A percentile compares a stretch with the other conserved stretches of the same genome.
phyloP scores from a whole-genome alignment of 2,888 invertebrate species.

The Terebella lapidaria region DNA sequence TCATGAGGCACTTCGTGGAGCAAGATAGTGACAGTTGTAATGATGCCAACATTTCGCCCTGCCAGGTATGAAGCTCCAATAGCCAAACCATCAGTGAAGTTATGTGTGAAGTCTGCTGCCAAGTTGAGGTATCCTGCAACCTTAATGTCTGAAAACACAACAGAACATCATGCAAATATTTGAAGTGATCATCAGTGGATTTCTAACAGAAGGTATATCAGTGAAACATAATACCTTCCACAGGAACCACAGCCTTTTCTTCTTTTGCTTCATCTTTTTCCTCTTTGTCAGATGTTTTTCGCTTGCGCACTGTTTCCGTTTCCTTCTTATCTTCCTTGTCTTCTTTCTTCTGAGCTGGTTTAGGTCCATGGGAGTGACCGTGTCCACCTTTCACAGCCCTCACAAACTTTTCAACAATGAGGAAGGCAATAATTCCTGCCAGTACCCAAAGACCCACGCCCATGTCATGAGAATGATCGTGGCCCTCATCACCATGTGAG shows the following conservation, averaged over 20 bases:
- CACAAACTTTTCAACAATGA: slow-evolving; percentile 80
- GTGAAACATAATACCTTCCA: too few relatives aligned
- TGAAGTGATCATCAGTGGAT: not conserved
- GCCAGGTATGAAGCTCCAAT: slow-evolving; percentile 97
- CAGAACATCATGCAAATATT: not conserved
- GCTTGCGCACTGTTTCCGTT: slow-evolving; percentile 7
- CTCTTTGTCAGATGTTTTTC: slow-evolving; percentile 17
- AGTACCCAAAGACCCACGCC: slow-evolving; percentile 91
- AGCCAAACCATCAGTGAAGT: slow-evolving; percentile 98
- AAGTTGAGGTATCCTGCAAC: slow-evolving; percentile 92
- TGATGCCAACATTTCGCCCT: slow-evolving; percentile 56
- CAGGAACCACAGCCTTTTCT: too few relatives aligned
- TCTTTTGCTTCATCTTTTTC: slow-evolving; percentile 24
- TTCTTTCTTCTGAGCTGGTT: not conserved
- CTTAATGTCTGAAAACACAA: slow-evolving; percentile 57
- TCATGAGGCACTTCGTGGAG: slow-evolving; percentile 99
- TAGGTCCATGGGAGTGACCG: slow-evolving; percentile 65
- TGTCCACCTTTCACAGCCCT: slow-evolving; percentile 73
- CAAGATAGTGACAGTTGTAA: slow-evolving; percentile 89
- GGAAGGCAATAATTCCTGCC: slow-evolving; percentile 84
- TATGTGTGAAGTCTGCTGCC: slow-evolving; percentile 96
- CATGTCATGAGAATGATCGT: slow-evolving; percentile 65
- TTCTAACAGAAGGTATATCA: not conserved
- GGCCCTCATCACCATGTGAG: slow-evolving; percentile 51
- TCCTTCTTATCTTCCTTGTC: slow-evolving; percentile 14